phyloP scores from a whole-genome alignment of 1,140 invertebrate species.

The Andrena cerasifolii region DNA sequence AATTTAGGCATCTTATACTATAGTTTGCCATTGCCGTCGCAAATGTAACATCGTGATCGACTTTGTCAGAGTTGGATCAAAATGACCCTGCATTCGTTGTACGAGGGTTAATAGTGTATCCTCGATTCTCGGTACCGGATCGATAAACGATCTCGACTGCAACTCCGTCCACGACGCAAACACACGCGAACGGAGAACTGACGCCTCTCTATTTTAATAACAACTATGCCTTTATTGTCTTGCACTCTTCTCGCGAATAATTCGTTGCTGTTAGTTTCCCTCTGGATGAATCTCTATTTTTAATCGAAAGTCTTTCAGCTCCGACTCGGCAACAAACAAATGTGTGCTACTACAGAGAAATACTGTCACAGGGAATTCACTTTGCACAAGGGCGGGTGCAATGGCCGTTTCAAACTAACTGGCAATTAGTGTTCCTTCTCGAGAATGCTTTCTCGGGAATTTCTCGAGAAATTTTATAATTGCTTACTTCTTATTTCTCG shows the following conservation, averaged over 20 bases:
- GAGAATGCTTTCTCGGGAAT: too few relatives aligned
- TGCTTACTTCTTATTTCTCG: too few relatives aligned
- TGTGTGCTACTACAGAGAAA: not conserved
- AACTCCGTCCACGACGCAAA: conserved; percentile 26
- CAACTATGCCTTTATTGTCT: not conserved
- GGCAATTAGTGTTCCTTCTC: too few relatives aligned
- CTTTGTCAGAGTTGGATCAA: too few relatives aligned
- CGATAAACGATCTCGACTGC: conserved; percentile 48
- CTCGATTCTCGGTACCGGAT: conserved; percentile 34
- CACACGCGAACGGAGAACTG: conserved; percentile 4
- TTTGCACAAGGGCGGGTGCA: conserved; percentile 37
- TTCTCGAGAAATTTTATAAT: too few relatives aligned
- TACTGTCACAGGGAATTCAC: conserved; percentile 9
- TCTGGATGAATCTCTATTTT: too few relatives aligned
- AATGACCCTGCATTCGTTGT: too few relatives aligned
- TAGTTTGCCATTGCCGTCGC: too few relatives aligned
- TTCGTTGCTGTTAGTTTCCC: not conserved
- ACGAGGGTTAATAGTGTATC: too few relatives aligned
- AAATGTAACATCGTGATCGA: too few relatives aligned
- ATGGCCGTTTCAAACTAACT: conserved; percentile 48
- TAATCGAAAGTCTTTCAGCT: too few relatives aligned
- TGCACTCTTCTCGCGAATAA: not conserved
- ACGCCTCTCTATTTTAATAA: conserved; percentile 38
- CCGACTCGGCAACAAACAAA: conserved; percentile 27
- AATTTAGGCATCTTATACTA: too few relatives aligned